Conservation (phyloP, 2,888 invertebrate species). For the Folsomia manolachei region DNA sequence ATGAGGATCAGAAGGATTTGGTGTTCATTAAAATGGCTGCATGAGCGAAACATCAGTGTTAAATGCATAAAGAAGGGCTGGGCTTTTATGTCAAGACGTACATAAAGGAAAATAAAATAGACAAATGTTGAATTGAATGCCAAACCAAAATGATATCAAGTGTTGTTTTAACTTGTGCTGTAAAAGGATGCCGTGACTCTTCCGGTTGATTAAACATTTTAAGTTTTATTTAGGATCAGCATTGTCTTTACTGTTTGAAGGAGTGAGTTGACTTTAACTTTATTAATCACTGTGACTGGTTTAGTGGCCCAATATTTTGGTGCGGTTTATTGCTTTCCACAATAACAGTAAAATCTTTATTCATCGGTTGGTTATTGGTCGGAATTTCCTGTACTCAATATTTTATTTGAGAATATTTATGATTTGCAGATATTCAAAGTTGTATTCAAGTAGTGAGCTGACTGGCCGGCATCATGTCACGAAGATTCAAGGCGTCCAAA, state of each 20-base stretch:
- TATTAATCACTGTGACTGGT: neutral
- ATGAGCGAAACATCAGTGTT: no score
- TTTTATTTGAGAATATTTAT: neutral
- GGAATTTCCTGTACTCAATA: neutral
- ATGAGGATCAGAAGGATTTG: no score
- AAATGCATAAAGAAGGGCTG: no score
- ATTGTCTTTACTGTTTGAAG: neutral
- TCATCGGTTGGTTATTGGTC: no score
- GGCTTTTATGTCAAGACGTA: no score
- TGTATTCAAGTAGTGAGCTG: constrained; percentile 41
- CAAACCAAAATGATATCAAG: no score
- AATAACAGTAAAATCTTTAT: no score
- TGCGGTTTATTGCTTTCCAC: neutral
- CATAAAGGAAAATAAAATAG: neutral
- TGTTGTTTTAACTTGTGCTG: no score
- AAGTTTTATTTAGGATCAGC: no score
- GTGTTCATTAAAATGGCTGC: no score
- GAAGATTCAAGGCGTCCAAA: constrained; percentile 96
- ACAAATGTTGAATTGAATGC: neutral
- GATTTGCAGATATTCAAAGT: constrained; percentile 1
- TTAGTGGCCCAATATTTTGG: neutral
- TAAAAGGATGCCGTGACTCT: neutral
- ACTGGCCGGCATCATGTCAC: constrained; percentile 65
- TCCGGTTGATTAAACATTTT: neutral
- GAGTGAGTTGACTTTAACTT: neutral